These are phyloP conservation scores for Erebia aethiops DNA, from an alignment of 2,888 invertebrate genomes.

Conservation along the genomic window DNA sequence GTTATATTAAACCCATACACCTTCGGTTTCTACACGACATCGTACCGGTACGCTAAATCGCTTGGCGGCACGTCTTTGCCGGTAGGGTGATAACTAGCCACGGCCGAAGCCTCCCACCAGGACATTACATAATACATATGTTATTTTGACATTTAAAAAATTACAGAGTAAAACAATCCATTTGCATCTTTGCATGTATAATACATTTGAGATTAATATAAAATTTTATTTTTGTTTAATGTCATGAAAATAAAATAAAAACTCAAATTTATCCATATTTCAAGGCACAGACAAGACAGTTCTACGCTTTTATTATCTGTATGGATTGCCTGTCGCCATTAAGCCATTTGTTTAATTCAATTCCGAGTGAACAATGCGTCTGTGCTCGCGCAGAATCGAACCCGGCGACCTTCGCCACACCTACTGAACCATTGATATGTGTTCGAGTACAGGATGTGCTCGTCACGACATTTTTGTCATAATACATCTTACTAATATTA, in stretches of 20 bases:
- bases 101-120: no score
- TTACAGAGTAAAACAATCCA: neutral
- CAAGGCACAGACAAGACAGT: slow-evolving; percentile 10
- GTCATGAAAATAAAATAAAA: neutral
- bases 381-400: slow-evolving; percentile 53
- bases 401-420: slow-evolving; percentile 70
- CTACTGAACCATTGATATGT: slow-evolving; percentile 60
- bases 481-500: no score
- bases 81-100: no score
- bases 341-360: slow-evolving; percentile 36
- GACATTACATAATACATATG: no score
- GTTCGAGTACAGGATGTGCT: slow-evolving; percentile 65
- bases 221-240: neutral
- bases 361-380: slow-evolving; percentile 41
- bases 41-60: no score
- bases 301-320: slow-evolving; percentile 16
- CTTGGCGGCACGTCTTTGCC: no score
- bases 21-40: no score
- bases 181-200: neutral
- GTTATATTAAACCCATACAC: no score
- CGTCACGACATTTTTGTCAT: slow-evolving; percentile 63
- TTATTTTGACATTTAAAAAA: neutral
- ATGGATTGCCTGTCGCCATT: slow-evolving; percentile 34
- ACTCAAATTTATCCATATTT: neutral
- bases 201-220: neutral